phyloP scores from a whole-genome alignment of 2,113 vertebrate species.

The Lipophrys pholis region DNA sequence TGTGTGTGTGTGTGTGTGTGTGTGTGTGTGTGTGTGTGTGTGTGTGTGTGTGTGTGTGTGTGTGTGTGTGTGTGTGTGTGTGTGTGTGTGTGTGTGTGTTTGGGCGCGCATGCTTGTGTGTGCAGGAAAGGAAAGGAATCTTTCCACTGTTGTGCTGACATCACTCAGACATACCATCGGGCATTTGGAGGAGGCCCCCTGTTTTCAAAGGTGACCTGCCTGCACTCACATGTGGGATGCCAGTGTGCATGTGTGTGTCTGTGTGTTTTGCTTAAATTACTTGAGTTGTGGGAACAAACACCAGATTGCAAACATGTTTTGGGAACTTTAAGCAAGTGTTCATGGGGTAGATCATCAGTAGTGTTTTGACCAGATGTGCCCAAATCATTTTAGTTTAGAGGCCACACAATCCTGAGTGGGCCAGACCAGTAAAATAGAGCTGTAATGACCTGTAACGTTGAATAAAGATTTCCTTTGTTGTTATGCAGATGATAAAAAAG shows the following conservation, averaged over 20 bases:
- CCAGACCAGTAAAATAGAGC: no score
- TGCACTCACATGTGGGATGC: slow-evolving; percentile 72
- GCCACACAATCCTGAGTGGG: no score
- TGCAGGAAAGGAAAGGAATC: slow-evolving; percentile 71
- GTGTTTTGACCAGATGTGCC: no score
- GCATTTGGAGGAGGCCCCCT: slow-evolving; percentile 61
- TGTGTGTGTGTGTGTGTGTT: slow-evolving; percentile 27
- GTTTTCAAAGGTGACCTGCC: slow-evolving; percentile 62
- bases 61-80: slow-evolving; percentile 8
- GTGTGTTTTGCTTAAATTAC: slow-evolving; percentile 5
- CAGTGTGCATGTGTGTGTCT: slow-evolving; percentile 37
- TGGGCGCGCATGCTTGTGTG: slow-evolving; percentile 22
- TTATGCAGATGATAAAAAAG: no score
- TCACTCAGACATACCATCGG: slow-evolving; percentile 75
- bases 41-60: slow-evolving; percentile 29
- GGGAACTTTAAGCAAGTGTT: no score
- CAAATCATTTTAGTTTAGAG: no score
- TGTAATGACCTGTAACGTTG: no score
- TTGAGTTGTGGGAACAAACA: no score
- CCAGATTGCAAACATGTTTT: no score
- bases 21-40: slow-evolving; percentile 38
- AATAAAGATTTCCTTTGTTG: no score
- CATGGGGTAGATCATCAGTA: no score
- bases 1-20: slow-evolving; percentile 33
- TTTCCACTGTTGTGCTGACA: slow-evolving; percentile 79